Percentiles rank a stretch among this genome's conserved stretches.
Conservation (phyloP, 1,140 invertebrate species). For the Meteorus sp. region DNA sequence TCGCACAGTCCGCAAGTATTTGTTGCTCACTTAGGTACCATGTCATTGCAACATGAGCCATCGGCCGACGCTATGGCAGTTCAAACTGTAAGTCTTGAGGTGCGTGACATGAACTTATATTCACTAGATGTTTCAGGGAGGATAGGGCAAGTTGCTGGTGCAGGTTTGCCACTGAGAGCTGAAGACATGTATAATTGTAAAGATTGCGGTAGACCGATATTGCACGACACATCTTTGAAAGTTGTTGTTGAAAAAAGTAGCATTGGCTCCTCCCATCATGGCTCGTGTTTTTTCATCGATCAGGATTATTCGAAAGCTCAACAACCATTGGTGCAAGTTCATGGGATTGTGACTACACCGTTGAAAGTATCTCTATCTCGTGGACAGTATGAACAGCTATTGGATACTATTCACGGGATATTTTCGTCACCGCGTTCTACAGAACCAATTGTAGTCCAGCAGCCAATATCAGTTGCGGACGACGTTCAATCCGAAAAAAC, state of each 20-base stretch:
- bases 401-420: conserved; percentile 70
- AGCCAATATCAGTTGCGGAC: conserved; percentile 24
- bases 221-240: conserved; percentile 82
- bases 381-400: conserved; percentile 84
- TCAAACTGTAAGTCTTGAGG: conserved; percentile 64
- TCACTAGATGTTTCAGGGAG: conserved; percentile 68
- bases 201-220: conserved; percentile 68
- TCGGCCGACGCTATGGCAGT: conserved; percentile 43
- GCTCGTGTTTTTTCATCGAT: conserved; percentile 50
- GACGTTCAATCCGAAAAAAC: conserved; percentile 43
- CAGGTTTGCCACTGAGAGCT: conserved; percentile 51
- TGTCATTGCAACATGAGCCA: conserved; percentile 65
- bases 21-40: conserved; percentile 91
- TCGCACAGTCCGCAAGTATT: conserved; percentile 81
- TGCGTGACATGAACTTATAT: conserved; percentile 87
- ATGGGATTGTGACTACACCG: conserved; percentile 79
- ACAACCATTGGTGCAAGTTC: conserved; percentile 63
- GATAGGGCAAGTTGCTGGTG: conserved; percentile 38
- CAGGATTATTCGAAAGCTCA: conserved; percentile 34
- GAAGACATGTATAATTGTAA: conserved; percentile 72
- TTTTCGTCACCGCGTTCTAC: conserved; percentile 42
- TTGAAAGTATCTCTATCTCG: conserved; percentile 83
- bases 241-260: conserved; percentile 62
- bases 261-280: conserved; percentile 32
- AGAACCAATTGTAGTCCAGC: conserved; percentile 32